Evolutionary conservation across 2,113 vertebrate genomes (phyloP), one percentile per base, ranked within the genome.

Genomic region (Periophthalmus modestus): DNA sequence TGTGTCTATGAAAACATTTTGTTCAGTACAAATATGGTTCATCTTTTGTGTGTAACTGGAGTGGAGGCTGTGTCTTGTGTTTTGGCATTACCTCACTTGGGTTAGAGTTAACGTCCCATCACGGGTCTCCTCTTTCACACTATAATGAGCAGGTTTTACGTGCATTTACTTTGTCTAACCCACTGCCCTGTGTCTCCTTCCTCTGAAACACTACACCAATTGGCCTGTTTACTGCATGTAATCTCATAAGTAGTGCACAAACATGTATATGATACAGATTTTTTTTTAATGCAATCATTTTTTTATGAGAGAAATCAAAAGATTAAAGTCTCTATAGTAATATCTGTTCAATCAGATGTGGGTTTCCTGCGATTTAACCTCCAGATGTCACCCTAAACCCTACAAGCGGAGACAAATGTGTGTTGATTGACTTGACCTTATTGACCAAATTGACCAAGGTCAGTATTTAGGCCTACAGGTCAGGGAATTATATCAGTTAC

Each of bases 81-180:
- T 24, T 23, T 23, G 71, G 46, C 73, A 67, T 90, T 43, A 81
- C 78, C 81, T 88, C 85, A 83, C 72, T 71, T 9, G 54, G 78
- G 14, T 71, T 77, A 18, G 11, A 47, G 59, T 78, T 85, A 66
- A 55, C 12, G 12, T 74, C 28, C 61, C n/a, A 39, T 68, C 21
- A 18, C 0, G 7, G 12, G 69, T 12, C 23, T 88, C 68, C 11
- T 24, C 66, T 82, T 86, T 7, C 83, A 59, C 62, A 76, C 75
- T 73, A 77, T 43, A 43, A 43, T 80, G 36, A 69, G 63, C 13
- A 46, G 72, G 70, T 83, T 71, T 82, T 46, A 75, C 78, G 58
- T 10, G 4, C 71, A 62, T 12, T 62, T 4, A 3, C 24, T 47
- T 61, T 4, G 39, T 57, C 24, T 52, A 54, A 23, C 54, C 80